Evolutionary conservation across 2,888 invertebrate genomes (phyloP), one percentile per base, ranked within the genome.

Genomic region (Parascotia fuliginaria): DNA sequence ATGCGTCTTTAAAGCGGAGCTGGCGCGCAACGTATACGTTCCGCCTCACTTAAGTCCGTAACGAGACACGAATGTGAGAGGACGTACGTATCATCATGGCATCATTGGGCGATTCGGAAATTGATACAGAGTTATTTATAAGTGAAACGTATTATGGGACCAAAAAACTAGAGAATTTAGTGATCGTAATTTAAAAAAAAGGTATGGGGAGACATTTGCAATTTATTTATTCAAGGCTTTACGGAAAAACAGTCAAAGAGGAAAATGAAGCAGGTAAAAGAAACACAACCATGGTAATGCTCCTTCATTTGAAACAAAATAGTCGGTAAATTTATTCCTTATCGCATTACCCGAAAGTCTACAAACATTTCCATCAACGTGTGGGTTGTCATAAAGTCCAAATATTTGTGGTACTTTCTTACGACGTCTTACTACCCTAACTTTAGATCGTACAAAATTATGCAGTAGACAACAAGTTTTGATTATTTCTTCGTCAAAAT

Each of bases 271-370:
- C 14, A 32, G 11, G 37, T 31, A 41, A 36, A 36, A 46, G n/a
- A 42, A 47, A 47, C 47, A 45, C 36, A 48, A 44, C 57, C 57
- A 54, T 49, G 53, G 47, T 29, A 46, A 49, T 45, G 49, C 45
- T 33, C 49, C 53, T 46, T 50, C 40, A 53, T 53, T 53, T 49
- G 53, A 52, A 48, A 49, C 42, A 49, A 56, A 49, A 45, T 52
- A 52, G 37, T 45, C 42, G 14, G 45, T 43, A 47, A 47, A 53
- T 43, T 40, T 41, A 49, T 49, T 28, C 36, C 46, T 52, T 42
- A 46, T 37, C 24, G 46, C 34, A 40, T 42, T 55, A 43, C 49
- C 45, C 13, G 36, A 39, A 42, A 45, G 54, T 48, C 42, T 37
- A 31, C 40, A 29, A 40, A 40, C 16, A 40, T 39, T 34, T 19